Evolutionary conservation across 2,113 vertebrate species (phyloP).

Genomic region (Gulo gulo): DNA sequence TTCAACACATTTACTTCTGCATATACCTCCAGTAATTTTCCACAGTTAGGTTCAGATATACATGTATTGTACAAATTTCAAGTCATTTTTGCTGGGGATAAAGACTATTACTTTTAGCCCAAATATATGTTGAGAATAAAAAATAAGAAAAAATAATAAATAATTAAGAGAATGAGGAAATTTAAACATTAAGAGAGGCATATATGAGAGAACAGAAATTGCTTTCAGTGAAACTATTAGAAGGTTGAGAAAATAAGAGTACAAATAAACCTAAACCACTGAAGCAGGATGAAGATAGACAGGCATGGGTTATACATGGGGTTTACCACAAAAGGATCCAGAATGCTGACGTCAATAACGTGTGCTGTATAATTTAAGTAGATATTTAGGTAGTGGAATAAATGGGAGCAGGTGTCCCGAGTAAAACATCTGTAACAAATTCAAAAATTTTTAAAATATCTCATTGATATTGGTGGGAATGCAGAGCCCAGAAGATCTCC

Average conservation of each 20-base stretch:
- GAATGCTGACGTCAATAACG: not conserved
- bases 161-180: not conserved
- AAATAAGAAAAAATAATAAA: not conserved
- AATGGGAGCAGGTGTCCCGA: not conserved
- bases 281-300: not conserved
- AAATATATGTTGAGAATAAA: not conserved
- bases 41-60: not conserved
- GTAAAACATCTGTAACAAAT: not conserved
- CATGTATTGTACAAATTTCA: not conserved
- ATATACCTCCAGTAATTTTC: not conserved
- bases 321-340: not conserved
- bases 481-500: not conserved
- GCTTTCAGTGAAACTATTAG: not conserved
- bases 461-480: not conserved
- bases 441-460: not conserved
- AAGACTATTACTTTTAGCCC: not conserved
- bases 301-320: not conserved
- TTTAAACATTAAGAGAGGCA: not conserved
- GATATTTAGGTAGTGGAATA: not conserved
- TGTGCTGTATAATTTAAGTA: not conserved
- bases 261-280: not conserved
- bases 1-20: not conserved
- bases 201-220: not conserved
- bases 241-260: not conserved
- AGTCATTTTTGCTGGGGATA: not conserved